phyloP scores from a whole-genome alignment of 2,888 invertebrate genomes.

The Deilephila porcellus region DNA sequence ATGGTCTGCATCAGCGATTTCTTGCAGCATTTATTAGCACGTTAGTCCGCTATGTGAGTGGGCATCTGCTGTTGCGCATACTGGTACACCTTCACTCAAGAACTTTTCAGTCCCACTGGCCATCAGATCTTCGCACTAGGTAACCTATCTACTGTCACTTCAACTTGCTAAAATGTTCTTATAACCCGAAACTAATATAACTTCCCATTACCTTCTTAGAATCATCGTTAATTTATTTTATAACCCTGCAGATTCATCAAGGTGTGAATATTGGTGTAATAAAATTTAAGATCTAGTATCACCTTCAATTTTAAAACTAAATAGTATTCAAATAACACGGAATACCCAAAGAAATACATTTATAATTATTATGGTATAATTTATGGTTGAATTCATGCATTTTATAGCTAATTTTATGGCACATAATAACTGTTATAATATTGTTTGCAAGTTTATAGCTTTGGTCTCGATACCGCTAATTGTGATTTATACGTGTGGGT shows the following conservation, averaged over 20 bases:
- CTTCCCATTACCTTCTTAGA: too few relatives aligned
- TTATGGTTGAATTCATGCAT: slow-evolving; percentile 28
- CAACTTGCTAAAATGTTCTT: too few relatives aligned
- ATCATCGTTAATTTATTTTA: too few relatives aligned
- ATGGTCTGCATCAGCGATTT: too few relatives aligned
- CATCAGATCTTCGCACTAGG: too few relatives aligned
- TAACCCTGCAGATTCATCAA: not conserved
- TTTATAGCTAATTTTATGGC: slow-evolving; percentile 31
- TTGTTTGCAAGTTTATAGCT: slow-evolving; percentile 25
- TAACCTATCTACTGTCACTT: too few relatives aligned
- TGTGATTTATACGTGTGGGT: slow-evolving; percentile 23
- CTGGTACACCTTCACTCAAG: too few relatives aligned
- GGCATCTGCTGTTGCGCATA: too few relatives aligned
- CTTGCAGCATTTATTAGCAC: too few relatives aligned
- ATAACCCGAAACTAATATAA: too few relatives aligned
- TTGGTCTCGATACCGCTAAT: slow-evolving; percentile 18
- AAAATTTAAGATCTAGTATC: slow-evolving; percentile 7
- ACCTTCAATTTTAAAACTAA: not conserved
- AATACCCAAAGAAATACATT: slow-evolving; percentile 8
- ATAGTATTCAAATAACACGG: slow-evolving; percentile 15
- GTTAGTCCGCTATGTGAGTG: too few relatives aligned
- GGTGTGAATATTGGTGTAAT: not conserved
- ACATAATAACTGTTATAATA: slow-evolving; percentile 32
- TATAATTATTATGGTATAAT: slow-evolving; percentile 31
- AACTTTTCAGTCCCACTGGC: too few relatives aligned